phyloP scores from a whole-genome alignment of 2,888 invertebrate genomes.

The Trichacis sp. region DNA sequence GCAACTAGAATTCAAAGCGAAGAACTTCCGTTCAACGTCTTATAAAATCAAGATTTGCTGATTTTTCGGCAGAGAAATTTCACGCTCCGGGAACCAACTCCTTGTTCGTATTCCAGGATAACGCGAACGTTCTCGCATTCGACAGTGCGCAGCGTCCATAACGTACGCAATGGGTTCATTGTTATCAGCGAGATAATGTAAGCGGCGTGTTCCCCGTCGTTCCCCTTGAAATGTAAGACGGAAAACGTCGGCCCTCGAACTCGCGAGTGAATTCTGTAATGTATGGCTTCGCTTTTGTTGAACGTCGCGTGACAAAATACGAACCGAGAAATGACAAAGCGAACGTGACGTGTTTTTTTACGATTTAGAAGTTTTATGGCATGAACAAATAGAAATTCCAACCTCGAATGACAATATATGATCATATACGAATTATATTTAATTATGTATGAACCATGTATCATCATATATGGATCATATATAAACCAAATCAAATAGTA shows the following conservation, averaged over 20 bases:
- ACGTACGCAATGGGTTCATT: constrained; percentile 28
- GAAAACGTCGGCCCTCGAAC: constrained; percentile 10
- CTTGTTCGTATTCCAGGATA: constrained; percentile 1
- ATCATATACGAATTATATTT: no score
- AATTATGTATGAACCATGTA: no score
- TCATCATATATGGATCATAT: no score
- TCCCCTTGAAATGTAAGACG: constrained; percentile 33
- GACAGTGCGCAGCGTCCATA: constrained; percentile 8
- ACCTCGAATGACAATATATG: no score
- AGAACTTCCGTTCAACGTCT: no score
- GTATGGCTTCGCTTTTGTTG: constrained; percentile 14
- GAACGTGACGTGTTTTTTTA: no score
- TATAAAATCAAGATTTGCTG: no score
- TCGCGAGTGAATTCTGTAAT: no score
- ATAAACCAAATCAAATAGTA: no score
- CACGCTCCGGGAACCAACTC: neutral
- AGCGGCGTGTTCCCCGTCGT: constrained; percentile 25
- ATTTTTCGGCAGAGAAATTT: neutral
- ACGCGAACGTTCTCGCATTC: constrained; percentile 3
- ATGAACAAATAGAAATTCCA: no score
- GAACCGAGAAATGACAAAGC: neutral
- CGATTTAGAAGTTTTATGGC: no score
- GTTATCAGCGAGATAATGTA: constrained; percentile 20
- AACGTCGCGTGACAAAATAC: constrained; percentile 28
- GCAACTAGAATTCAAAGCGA: no score